Percentiles rank a stretch among this genome's conserved stretches.
Conservation (phyloP, 2,113 vertebrate species). For the Dicentrarchus labrax region DNA sequence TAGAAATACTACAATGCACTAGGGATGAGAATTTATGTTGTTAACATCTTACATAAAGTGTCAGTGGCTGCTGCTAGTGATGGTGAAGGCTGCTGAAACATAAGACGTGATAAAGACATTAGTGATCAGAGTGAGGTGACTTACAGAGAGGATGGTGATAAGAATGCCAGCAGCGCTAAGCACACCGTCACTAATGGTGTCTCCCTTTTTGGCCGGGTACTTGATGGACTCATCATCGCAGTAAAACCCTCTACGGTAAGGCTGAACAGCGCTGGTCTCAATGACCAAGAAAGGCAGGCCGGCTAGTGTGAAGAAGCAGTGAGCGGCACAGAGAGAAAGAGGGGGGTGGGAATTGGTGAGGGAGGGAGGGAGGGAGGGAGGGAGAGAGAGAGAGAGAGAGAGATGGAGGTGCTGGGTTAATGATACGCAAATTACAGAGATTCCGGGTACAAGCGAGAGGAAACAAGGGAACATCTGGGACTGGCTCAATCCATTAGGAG, state of each 20-base stretch:
- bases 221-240: constrained; percentile 95
- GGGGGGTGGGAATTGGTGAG: constrained; percentile 29
- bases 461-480: constrained; percentile 59
- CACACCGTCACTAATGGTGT: constrained; percentile 95
- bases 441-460: constrained; percentile 62
- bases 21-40: background rate
- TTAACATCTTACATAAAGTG: background rate
- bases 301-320: constrained; percentile 83
- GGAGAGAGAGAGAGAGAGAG: constrained; percentile 47
- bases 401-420: constrained; percentile 75
- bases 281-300: constrained; percentile 97
- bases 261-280: constrained; percentile 92
- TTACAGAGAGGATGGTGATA: constrained; percentile 94
- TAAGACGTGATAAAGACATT: constrained; percentile 65
- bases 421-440: constrained; percentile 64
- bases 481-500: constrained; percentile 57
- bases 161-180: constrained; percentile 94
- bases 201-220: constrained; percentile 92
- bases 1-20: background rate
- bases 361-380: too few relatives aligned
- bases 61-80: constrained; percentile 79
- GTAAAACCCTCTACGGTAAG: constrained; percentile 95
- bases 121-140: constrained; percentile 77
- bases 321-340: constrained; percentile 39
- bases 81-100: constrained; percentile 86